These are phyloP conservation scores for Papilio dardanus DNA, from an alignment of 1,140 invertebrate species.

Conservation along the genomic window DNA sequence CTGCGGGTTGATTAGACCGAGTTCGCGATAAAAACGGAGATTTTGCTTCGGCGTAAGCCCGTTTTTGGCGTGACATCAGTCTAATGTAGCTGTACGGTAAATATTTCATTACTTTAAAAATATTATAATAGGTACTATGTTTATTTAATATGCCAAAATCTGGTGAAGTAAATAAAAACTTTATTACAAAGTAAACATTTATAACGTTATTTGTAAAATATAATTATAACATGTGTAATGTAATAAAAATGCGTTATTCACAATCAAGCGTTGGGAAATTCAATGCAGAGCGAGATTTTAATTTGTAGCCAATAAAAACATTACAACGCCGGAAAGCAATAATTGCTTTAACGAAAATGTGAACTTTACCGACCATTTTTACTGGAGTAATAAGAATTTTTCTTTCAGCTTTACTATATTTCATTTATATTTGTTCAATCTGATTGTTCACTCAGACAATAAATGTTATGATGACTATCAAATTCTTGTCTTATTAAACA, in stretches of 20 bases:
- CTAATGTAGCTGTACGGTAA: too few relatives aligned
- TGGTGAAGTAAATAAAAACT: background rate
- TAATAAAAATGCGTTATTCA: slow-evolving; percentile 29
- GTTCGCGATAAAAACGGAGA: too few relatives aligned
- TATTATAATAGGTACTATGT: too few relatives aligned
- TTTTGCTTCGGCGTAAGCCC: too few relatives aligned
- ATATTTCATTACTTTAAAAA: too few relatives aligned
- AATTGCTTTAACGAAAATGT: background rate
- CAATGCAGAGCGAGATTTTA: slow-evolving; percentile 22
- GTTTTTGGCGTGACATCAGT: too few relatives aligned
- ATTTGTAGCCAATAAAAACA: slow-evolving; percentile 33
- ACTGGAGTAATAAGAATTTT: background rate
- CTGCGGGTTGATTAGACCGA: too few relatives aligned
- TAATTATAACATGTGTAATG: slow-evolving; percentile 15
- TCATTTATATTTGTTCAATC: too few relatives aligned
- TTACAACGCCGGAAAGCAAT: slow-evolving; percentile 28
- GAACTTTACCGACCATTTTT: background rate
- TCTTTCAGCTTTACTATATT: background rate
- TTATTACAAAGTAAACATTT: background rate
- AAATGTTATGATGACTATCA: background rate
- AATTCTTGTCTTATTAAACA: background rate
- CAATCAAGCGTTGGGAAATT: slow-evolving; percentile 25
- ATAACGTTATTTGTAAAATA: background rate
- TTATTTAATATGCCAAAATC: background rate
- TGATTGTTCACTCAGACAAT: background rate